A percentile compares a stretch with the other conserved stretches of the same genome.
Evolutionary conservation across 2,113 vertebrate species (phyloP).

Genomic region (Apodemus sylvaticus): DNA sequence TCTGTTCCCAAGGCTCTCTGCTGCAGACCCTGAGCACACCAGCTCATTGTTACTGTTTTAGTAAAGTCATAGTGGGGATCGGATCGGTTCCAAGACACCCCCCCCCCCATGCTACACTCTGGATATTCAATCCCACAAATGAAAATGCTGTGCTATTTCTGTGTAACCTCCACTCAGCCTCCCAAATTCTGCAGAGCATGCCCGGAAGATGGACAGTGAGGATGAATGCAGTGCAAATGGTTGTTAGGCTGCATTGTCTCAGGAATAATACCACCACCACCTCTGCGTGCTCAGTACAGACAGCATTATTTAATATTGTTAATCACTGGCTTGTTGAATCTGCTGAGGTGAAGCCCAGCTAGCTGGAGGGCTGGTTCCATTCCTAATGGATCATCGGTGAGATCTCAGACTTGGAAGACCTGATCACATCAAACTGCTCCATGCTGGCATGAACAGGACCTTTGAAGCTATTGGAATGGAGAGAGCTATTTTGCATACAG

Average conservation of each 20-base stretch:
- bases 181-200: no score
- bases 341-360: not conserved
- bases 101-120: no score
- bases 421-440: not conserved
- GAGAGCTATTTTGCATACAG: not conserved
- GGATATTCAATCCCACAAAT: no score
- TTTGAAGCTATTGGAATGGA: not conserved
- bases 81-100: not conserved
- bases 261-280: not conserved
- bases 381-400: not conserved
- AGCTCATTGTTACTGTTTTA: not conserved
- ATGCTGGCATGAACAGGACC: not conserved
- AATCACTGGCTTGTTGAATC: not conserved
- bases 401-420: not conserved
- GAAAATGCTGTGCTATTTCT: not conserved
- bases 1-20: not conserved
- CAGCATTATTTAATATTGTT: not conserved
- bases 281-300: not conserved
- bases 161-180: not conserved
- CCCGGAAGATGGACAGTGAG: not conserved
- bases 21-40: not conserved
- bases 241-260: not conserved
- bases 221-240: not conserved
- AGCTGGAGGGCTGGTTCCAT: not conserved
- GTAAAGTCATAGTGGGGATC: not conserved